Percentiles rank a stretch among this genome's conserved stretches.
These are phyloP conservation scores for Dasypogon diadema DNA, from an alignment of 2,888 invertebrate species.

Conservation along the genomic window DNA sequence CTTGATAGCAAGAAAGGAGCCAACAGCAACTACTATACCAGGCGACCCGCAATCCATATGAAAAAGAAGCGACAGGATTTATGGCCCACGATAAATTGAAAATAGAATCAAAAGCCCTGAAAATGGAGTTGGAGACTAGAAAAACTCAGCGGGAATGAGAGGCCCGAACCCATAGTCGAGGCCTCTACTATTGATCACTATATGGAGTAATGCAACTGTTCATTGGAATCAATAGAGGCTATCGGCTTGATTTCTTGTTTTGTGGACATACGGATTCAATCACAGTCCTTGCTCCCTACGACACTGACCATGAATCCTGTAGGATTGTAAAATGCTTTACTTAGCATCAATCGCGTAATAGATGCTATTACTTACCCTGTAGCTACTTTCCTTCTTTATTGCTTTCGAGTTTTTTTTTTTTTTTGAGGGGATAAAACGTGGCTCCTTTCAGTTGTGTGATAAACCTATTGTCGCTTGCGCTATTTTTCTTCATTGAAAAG, in stretches of 20 bases:
- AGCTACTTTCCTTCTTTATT: neutral
- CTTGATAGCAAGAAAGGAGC: conserved; percentile 32
- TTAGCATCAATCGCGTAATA: conserved; percentile 1
- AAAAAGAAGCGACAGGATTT: conserved; percentile 48
- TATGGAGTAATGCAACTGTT: conserved; percentile 12
- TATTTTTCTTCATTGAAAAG: conserved; percentile 34
- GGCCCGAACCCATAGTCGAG: neutral
- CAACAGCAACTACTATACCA: neutral
- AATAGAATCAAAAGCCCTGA: conserved; percentile 47
- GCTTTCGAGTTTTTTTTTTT: neutral
- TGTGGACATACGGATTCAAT: conserved; percentile 21
- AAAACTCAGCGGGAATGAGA: neutral
- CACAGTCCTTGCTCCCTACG: neutral
- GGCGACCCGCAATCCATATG: conserved; percentile 24
- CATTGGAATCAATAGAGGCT: conserved; percentile 9
- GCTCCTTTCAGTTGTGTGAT: conserved; percentile 7
- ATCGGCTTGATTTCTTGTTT: neutral
- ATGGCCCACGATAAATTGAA: conserved; percentile 44
- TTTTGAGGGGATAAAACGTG: neutral
- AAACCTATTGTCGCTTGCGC: conserved; percentile 29
- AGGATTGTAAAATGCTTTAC: neutral
- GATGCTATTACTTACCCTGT: neutral
- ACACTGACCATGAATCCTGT: neutral
- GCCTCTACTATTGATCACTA: conserved; percentile 19
- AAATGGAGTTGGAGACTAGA: conserved; percentile 10